Evolutionary conservation across 1,140 invertebrate genomes (phyloP).

Genomic region (Scaptomyza pallida): DNA sequence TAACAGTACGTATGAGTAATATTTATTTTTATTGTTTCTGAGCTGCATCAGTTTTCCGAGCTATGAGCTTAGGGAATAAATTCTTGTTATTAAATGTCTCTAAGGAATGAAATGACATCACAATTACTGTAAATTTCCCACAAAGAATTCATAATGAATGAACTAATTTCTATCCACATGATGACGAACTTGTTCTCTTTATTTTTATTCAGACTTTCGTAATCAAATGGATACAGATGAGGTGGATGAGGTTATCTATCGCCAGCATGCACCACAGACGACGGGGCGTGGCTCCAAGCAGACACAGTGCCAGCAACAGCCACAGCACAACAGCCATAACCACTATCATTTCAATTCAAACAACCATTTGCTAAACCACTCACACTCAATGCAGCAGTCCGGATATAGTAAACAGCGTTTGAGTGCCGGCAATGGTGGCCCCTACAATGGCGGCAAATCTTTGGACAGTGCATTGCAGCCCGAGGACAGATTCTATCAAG

Average conservation of each 20-base stretch:
- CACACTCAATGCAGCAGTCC: conserved; percentile 78
- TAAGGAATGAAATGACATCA: too few relatives aligned
- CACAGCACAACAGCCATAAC: conserved; percentile 63
- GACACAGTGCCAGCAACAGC: conserved; percentile 36
- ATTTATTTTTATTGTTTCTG: neutral
- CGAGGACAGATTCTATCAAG: conserved; percentile 75
- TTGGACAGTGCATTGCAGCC: conserved; percentile 75
- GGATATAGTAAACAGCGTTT: conserved; percentile 73
- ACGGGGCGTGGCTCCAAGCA: conserved; percentile 35
- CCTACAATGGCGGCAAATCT: conserved; percentile 75
- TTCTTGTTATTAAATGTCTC: too few relatives aligned
- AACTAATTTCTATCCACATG: too few relatives aligned
- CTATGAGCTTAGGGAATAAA: too few relatives aligned
- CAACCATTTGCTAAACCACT: conserved; percentile 79
- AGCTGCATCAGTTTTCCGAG: too few relatives aligned
- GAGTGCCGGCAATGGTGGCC: conserved; percentile 62
- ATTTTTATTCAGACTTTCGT: conserved; percentile 62
- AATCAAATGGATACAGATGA: conserved; percentile 81
- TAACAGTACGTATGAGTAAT: conserved; percentile 88
- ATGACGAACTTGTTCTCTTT: too few relatives aligned
- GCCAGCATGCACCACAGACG: conserved; percentile 49
- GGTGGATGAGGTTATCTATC: conserved; percentile 72
- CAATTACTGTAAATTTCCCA: too few relatives aligned
- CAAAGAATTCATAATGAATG: neutral
- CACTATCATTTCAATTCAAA: conserved; percentile 82